These are phyloP conservation scores for Channa maculata DNA, from an alignment of 2,113 vertebrate genomes.

Conservation along the genomic window DNA sequence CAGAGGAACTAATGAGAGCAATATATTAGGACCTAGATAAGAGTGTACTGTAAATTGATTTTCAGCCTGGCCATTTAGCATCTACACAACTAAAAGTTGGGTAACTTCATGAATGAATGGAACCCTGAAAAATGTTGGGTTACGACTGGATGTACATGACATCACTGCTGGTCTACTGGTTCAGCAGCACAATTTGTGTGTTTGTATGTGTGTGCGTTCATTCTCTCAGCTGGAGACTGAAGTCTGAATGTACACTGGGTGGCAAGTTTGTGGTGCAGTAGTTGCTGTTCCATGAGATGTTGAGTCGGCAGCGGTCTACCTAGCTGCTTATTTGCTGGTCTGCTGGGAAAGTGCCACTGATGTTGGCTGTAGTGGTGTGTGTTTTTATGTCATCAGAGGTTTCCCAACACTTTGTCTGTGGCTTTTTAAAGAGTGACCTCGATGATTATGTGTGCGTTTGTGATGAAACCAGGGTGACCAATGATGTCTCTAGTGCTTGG, in stretches of 20 bases:
- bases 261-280: conserved; percentile 69
- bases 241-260: conserved; percentile 70
- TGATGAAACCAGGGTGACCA: conserved; percentile 34
- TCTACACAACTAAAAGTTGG: conserved; percentile 54
- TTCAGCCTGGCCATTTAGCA: conserved; percentile 43
- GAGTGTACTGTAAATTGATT: conserved; percentile 33
- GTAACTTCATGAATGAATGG: conserved; percentile 60
- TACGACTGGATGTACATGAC: conserved; percentile 70
- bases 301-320: conserved; percentile 66
- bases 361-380: conserved; percentile 41
- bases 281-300: conserved; percentile 60
- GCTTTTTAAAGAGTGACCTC: conserved; percentile 48
- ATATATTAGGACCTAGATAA: conserved; percentile 42
- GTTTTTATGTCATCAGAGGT: conserved; percentile 70
- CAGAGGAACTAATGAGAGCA: conserved; percentile 1
- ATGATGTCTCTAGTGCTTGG: background rate
- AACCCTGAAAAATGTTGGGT: conserved; percentile 80
- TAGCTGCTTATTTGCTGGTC: conserved; percentile 75
- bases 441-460: conserved; percentile 13
- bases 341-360: conserved; percentile 51
- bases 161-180: conserved; percentile 74
- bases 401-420: conserved; percentile 55
- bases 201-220: background rate
- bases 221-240: conserved; percentile 56
- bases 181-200: conserved; percentile 65